Conservation (phyloP, 2,888 invertebrate genomes). For the Pristionchus fissidentatus region DNA sequence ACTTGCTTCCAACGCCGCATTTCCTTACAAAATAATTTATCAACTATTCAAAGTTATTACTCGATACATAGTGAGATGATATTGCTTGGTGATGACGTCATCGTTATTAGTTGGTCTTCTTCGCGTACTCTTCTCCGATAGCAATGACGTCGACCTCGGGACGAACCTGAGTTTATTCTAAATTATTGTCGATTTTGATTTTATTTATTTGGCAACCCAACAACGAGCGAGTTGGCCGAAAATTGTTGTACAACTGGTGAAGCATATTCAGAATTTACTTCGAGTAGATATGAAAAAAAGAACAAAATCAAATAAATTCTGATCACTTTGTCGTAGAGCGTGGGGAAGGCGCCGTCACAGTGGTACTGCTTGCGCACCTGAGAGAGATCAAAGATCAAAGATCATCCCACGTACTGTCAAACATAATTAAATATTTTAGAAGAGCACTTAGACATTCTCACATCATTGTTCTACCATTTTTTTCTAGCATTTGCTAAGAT, state of each 20-base stretch:
- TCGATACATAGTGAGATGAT: neutral
- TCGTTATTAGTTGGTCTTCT: conserved; percentile 51
- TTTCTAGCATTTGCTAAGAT: neutral
- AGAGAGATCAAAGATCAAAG: conserved; percentile 4
- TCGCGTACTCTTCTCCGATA: conserved; percentile 66
- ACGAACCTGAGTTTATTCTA: conserved; percentile 14
- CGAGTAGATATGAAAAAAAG: neutral
- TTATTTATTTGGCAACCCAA: neutral
- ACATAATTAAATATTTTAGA: neutral
- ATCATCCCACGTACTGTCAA: neutral
- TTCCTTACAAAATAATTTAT: neutral
- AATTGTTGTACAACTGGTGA: neutral
- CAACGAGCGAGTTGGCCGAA: neutral
- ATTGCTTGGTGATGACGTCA: neutral
- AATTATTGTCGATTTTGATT: neutral
- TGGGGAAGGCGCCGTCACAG: conserved; percentile 82
- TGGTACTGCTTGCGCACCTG: conserved; percentile 65
- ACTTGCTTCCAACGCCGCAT: too few relatives aligned
- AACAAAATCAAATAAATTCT: neutral
- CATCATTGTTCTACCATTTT: too few relatives aligned
- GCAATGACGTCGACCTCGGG: conserved; percentile 70
- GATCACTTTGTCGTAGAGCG: conserved; percentile 81
- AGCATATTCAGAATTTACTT: neutral
- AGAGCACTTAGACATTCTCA: neutral
- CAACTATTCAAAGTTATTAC: neutral